Base-by-base conservation (phyloP, 2,888 invertebrate species). In the Andrena trimmerana region DNA sequence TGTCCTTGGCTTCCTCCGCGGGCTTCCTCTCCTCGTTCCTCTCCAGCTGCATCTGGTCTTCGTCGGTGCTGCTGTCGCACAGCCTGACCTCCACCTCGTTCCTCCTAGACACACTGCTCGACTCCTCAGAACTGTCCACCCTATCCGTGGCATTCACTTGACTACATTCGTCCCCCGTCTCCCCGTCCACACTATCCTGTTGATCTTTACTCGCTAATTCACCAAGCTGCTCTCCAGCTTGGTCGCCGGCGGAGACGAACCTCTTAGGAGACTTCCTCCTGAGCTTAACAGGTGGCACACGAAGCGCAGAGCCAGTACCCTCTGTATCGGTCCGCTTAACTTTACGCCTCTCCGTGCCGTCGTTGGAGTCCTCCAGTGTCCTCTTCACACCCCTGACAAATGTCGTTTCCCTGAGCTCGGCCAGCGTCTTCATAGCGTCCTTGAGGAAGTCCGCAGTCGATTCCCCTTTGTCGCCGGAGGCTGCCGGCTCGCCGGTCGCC, bases 341-440 rank as follows among this genome's bases (percentile, higher is more conserved):
- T 10, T 62, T 83, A 6, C 72, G 20, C 13, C 72, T 73, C 7
- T 52, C 66, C 7, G 31, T 16, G 7, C 71, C 66, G 2, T 76
- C 69, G 6, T 69, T 59, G 3, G 60, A 7, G 1, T 83, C 77
- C 7, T 84, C 76, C 31, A 74, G 70, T n/a, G 48, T 33, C 27
- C 87, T 72, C 36, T 86, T 86, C 10, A 70, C 8, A 1, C 78
- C 60, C 13, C 66, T 78, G 27, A 36, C 27, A 0, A 60, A 54
- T 2, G 62, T 13, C 48, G 71, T 59, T 0, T 94, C 94, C n/a
- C 93, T 91, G 10, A 95, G 93, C 87, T 95, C 94, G 0, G 92
- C 94, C 59, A 95, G 84, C 0, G 94, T 94, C 87, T 94, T 94
- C 10, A 95, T 93, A 0, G 89, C 88, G 62, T 87, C 78, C 50